Base-by-base conservation (phyloP, 2,888 invertebrate species). In the Tanytarsus gracilentus region DNA sequence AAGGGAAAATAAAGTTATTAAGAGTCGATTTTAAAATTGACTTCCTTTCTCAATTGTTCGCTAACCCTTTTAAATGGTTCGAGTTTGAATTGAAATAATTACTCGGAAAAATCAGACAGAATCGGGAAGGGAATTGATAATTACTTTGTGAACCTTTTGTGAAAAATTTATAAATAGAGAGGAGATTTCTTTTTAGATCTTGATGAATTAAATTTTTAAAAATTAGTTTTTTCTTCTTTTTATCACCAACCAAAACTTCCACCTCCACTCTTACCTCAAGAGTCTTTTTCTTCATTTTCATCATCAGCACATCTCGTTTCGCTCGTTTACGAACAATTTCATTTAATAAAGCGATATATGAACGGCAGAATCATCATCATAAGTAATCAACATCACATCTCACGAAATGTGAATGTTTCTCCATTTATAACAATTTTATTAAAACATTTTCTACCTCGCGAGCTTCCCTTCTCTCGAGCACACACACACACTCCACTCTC, bases 1-100 rank as follows among this genome's bases (percentile, higher is more conserved):
- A 18, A 18, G 23, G 44, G 44, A 23, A 26, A 51, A 53, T 33
- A 23, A 53, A 53, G 53, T 53, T 53, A 33, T 53, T n/a, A n/a
- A n/a, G 23, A 33, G 52, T 33, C 52, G 26, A 52, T 52, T 52
- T 52, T 7, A 2, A 33, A 53, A 53, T 53, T 27, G 36, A 53
- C 53, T 53, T 51, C 18, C 30, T 51, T n/a, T n/a, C n/a, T 44
- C 23, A 21, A 44, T 44, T 44, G 18, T 44, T 44, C 18, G 16
- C 23, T 14, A 44, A 18, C 44, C 44, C 23, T 44, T 40, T 44
- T 44, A 23, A 44, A 44, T 44, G 9, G n/a, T n/a, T n/a, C n/a
- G n/a, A n/a, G n/a, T n/a, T n/a, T n/a, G n/a, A 39, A 4, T 39
- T 16, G 16, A 26, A 49, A 49, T 49, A 49, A 49, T 49, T 49